phyloP scores from a whole-genome alignment of 1,140 invertebrate species.

The Penaeus vannamei region DNA sequence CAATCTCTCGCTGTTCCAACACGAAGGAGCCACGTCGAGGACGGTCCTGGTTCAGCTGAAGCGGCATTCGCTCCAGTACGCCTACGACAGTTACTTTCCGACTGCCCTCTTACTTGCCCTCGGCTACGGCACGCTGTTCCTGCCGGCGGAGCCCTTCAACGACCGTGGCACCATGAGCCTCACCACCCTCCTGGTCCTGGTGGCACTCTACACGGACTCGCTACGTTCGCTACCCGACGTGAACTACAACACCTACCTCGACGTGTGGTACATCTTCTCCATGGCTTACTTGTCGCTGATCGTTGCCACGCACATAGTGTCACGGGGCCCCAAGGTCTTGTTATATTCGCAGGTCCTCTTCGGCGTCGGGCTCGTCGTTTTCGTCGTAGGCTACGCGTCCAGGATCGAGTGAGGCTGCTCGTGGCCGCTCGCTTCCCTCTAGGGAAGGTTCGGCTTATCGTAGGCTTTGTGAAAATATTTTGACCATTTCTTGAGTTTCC shows the following conservation, averaged over 20 bases:
- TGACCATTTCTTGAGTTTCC: too few relatives aligned
- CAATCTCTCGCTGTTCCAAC: neutral
- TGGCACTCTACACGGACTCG: slow-evolving; percentile 44
- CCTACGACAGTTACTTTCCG: slow-evolving; percentile 39
- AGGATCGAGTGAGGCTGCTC: neutral
- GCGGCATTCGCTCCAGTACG: slow-evolving; percentile 23
- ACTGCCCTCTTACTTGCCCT: slow-evolving; percentile 32
- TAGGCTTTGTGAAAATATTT: neutral
- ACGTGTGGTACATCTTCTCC: slow-evolving; percentile 49
- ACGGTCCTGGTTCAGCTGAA: neutral
- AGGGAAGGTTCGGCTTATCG: neutral
- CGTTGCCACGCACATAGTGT: slow-evolving; percentile 20
- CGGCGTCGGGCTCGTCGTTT: neutral
- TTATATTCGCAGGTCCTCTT: slow-evolving; percentile 18
- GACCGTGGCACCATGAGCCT: slow-evolving; percentile 53
- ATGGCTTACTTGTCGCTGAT: slow-evolving; percentile 41
- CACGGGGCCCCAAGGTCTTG: neutral
- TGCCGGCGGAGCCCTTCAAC: slow-evolving; percentile 42
- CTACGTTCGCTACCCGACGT: slow-evolving; percentile 21
- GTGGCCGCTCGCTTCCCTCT: neutral
- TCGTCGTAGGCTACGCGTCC: slow-evolving; percentile 15
- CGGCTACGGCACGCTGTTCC: slow-evolving; percentile 49
- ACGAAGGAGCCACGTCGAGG: neutral
- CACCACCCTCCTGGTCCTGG: slow-evolving; percentile 35
- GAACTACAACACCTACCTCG: slow-evolving; percentile 35